Conservation (phyloP, 2,113 vertebrate species). For the Malurus melanocephalus region DNA sequence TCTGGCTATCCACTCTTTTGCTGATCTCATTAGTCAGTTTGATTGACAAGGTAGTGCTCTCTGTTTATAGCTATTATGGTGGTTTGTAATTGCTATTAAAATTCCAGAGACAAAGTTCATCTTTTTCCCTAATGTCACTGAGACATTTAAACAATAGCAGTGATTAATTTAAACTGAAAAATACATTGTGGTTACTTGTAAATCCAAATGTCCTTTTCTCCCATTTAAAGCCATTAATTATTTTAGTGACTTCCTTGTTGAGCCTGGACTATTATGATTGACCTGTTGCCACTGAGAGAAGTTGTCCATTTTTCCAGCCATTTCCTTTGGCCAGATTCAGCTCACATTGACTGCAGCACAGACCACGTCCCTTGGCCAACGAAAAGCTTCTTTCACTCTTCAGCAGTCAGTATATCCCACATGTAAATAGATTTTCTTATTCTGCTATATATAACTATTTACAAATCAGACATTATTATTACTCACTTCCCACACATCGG, state of each 20-base stretch:
- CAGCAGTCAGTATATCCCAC: background rate
- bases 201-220: background rate
- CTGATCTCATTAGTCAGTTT: slow-evolving; percentile 2
- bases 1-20: background rate
- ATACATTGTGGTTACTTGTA: background rate
- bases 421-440: background rate
- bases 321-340: background rate
- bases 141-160: slow-evolving; percentile 51
- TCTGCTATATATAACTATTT: background rate
- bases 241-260: background rate
- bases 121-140: background rate
- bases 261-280: background rate
- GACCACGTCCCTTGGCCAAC: background rate
- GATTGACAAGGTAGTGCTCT: slow-evolving; percentile 1
- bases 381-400: background rate
- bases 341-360: background rate
- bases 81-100: slow-evolving; percentile 8
- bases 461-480: background rate
- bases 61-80: background rate
- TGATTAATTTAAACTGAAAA: slow-evolving; percentile 37
- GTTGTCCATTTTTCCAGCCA: background rate
- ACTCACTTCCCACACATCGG: background rate
- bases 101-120: slow-evolving; percentile 25
- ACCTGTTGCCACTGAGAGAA: background rate
- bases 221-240: slow-evolving; percentile 8